A percentile compares a stretch with the other conserved stretches of the same genome.
These are phyloP conservation scores for Yoshiicerus persimilis DNA, from an alignment of 1,140 invertebrate genomes.

Conservation along the genomic window DNA sequence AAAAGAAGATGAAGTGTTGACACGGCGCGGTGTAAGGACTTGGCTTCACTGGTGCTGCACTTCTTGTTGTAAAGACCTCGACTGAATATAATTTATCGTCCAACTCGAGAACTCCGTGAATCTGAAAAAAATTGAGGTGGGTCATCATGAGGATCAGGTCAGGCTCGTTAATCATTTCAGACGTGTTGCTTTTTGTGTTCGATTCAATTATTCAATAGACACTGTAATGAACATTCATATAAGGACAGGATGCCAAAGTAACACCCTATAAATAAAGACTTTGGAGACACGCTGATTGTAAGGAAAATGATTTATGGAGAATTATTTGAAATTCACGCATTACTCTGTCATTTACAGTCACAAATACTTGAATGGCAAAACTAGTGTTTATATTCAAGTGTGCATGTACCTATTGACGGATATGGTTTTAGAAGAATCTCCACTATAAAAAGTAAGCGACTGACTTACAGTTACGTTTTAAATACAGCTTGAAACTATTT, in stretches of 20 bases:
- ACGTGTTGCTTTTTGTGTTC: background rate
- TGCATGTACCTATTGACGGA: background rate
- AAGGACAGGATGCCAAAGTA: background rate
- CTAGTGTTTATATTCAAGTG: background rate
- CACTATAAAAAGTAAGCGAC: background rate
- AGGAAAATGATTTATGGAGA: background rate
- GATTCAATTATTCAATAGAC: background rate
- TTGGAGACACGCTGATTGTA: background rate
- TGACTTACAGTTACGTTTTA: no score
- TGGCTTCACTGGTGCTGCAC: background rate
- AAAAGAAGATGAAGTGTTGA: background rate
- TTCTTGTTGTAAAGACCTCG: background rate
- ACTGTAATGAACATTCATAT: background rate
- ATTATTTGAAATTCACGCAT: conserved; percentile 13
- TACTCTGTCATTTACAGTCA: background rate
- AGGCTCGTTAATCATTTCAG: background rate
- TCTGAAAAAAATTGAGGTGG: conserved; percentile 16
- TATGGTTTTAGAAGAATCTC: background rate
- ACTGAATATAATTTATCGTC: conserved; percentile 9
- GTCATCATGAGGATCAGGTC: conserved; percentile 1
- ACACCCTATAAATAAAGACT: background rate
- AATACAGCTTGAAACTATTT: background rate
- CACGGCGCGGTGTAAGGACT: background rate
- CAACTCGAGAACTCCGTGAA: conserved; percentile 14
- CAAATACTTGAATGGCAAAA: background rate